Percentiles rank a stretch among this genome's conserved stretches.
phyloP scores from a whole-genome alignment of 1,140 invertebrate species.

The Cyphomyrmex costatus region DNA sequence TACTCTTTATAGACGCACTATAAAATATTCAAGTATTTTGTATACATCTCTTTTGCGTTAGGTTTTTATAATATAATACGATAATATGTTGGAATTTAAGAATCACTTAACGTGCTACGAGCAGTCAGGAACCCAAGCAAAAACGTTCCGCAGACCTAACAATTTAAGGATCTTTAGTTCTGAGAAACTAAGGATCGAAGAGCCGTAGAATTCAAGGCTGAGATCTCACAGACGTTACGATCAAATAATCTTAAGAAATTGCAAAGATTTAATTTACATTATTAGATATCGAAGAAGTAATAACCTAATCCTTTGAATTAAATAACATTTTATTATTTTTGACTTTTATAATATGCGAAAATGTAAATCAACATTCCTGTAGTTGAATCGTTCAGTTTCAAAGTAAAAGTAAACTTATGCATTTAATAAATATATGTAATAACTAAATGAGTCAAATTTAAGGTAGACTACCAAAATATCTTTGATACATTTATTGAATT shows the following conservation, averaged over 20 bases:
- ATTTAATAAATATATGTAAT: too few species aligned
- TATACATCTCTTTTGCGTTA: neutral
- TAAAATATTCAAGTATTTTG: neutral
- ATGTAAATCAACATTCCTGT: too few species aligned
- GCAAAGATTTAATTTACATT: neutral
- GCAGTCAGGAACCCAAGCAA: neutral
- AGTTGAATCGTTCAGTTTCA: too few species aligned
- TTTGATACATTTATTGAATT: too few species aligned
- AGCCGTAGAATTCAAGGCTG: neutral
- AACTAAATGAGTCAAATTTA: too few species aligned
- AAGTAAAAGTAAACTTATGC: too few species aligned
- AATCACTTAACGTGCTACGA: neutral
- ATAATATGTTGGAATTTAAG: constrained; percentile 6
- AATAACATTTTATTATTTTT: too few species aligned
- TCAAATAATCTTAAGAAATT: neutral
- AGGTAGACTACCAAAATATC: too few species aligned
- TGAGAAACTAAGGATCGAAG: neutral
- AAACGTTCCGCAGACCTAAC: neutral
- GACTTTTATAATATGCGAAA: too few species aligned
- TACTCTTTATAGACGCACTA: neutral
- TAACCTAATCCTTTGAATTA: too few species aligned
- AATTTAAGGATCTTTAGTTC: neutral
- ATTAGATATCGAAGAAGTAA: too few species aligned
- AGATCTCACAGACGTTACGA: neutral
- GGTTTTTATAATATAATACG: neutral